A percentile compares a stretch with the other conserved stretches of the same genome.
Conservation (phyloP, 2,888 invertebrate species). For the Notodonta ziczac region DNA sequence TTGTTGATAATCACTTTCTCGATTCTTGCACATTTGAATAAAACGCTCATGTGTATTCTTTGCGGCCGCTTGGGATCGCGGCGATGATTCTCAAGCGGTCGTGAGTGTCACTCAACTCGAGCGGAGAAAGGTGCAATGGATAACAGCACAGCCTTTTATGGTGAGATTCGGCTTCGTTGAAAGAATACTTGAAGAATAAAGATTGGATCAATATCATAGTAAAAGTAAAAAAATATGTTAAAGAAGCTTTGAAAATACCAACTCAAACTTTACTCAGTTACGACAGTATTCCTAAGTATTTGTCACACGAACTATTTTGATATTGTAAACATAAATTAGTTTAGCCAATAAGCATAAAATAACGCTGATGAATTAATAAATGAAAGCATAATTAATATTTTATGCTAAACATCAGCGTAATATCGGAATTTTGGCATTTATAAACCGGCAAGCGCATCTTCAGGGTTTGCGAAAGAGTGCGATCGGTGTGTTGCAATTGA, state of each 20-base stretch:
- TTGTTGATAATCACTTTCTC: slow-evolving; percentile 64
- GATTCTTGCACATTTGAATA: slow-evolving; percentile 62
- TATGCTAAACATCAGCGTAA: slow-evolving; percentile 15
- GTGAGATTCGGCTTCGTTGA: not conserved
- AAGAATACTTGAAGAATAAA: not conserved
- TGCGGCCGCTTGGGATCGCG: slow-evolving; percentile 44
- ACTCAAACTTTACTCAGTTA: not conserved
- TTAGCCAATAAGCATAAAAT: not conserved
- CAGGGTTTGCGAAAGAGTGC: not conserved
- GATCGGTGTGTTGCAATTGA: slow-evolving; percentile 24
- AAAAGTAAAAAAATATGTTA: no score
- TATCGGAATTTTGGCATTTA: slow-evolving; percentile 23
- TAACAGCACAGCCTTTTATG: not conserved
- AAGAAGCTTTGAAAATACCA: not conserved
- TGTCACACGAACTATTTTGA: no score
- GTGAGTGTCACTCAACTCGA: slow-evolving; percentile 34
- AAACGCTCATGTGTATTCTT: slow-evolving; percentile 61
- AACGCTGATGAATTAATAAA: no score
- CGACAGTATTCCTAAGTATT: no score
- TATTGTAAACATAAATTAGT: not conserved
- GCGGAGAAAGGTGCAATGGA: slow-evolving; percentile 30
- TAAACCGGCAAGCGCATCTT: not conserved
- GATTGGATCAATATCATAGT: no score
- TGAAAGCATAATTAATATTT: slow-evolving; percentile 12
- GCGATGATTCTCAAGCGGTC: slow-evolving; percentile 39